phyloP scores from a whole-genome alignment of 2,888 invertebrate genomes.

The Pemphredon lugubris region DNA sequence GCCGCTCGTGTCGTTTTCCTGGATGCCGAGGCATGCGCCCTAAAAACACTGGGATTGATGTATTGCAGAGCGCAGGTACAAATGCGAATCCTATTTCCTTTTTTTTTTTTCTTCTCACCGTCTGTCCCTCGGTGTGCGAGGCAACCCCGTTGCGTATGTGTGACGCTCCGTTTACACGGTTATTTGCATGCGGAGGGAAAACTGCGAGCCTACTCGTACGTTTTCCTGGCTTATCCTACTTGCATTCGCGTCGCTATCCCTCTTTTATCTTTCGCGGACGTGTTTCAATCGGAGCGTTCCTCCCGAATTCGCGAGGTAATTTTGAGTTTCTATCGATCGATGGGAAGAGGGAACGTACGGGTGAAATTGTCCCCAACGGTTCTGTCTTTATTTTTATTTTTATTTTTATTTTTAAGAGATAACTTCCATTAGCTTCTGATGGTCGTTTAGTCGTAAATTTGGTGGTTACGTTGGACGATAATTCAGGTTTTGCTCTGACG shows the following conservation, averaged over 20 bases:
- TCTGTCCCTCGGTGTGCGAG: slow-evolving; percentile 63
- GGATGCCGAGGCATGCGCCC: slow-evolving; percentile 80
- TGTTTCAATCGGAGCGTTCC: too few relatives aligned
- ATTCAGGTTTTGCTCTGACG: too few relatives aligned
- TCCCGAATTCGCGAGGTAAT: not conserved
- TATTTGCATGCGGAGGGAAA: slow-evolving; percentile 16
- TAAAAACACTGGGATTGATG: slow-evolving; percentile 79
- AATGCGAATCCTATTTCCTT: slow-evolving; percentile 24
- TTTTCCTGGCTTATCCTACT: not conserved
- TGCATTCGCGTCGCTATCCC: not conserved
- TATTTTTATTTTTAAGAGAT: too few relatives aligned
- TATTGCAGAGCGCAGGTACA: slow-evolving; percentile 80
- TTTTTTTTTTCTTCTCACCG: too few relatives aligned
- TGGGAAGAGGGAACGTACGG: too few relatives aligned
- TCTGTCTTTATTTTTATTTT: too few relatives aligned
- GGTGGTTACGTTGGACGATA: too few relatives aligned
- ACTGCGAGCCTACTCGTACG: not conserved
- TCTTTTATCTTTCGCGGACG: too few relatives aligned
- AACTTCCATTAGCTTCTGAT: too few relatives aligned
- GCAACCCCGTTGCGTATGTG: slow-evolving; percentile 46
- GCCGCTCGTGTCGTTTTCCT: slow-evolving; percentile 70
- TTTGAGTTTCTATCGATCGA: too few relatives aligned
- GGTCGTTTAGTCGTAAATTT: too few relatives aligned
- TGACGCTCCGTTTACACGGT: not conserved
- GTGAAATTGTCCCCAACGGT: too few relatives aligned